These are phyloP conservation scores for Cryptosula pallasiana DNA, from an alignment of 2,888 invertebrate species.

Conservation along the genomic window DNA sequence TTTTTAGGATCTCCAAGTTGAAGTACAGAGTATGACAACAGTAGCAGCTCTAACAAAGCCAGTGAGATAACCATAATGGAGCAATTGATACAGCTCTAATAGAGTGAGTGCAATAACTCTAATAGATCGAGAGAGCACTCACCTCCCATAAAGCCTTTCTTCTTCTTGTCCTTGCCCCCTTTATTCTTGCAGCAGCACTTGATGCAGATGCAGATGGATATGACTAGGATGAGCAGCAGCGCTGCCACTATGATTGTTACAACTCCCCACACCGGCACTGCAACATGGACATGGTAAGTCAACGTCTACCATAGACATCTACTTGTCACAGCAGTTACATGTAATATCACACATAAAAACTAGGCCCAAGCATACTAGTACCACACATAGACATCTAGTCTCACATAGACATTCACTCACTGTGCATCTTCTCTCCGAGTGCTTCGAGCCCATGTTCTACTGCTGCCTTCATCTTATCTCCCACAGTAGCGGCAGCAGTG, in stretches of 20 bases:
- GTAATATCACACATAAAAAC: no score
- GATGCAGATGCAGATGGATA: conserved; percentile 46
- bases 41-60: no score
- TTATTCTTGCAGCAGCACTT: conserved; percentile 48
- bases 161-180: conserved; percentile 61
- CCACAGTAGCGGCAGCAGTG: not conserved
- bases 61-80: no score
- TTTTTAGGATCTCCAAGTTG: no score
- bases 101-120: no score
- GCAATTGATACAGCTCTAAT: no score
- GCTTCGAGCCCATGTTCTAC: not conserved
- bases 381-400: no score
- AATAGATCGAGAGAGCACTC: no score
- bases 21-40: no score
- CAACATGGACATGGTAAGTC: conserved; percentile 26
- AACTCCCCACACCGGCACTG: conserved; percentile 50
- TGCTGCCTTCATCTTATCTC: not conserved
- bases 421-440: not conserved
- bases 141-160: conserved; percentile 45
- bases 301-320: not conserved
- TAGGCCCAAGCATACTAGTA: no score
- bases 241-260: conserved; percentile 46
- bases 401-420: not conserved
- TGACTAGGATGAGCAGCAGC: conserved; percentile 43
- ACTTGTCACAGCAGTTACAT: not conserved